Base-by-base conservation (phyloP, 2,113 vertebrate species). In the Centrocercus urophasianus region DNA sequence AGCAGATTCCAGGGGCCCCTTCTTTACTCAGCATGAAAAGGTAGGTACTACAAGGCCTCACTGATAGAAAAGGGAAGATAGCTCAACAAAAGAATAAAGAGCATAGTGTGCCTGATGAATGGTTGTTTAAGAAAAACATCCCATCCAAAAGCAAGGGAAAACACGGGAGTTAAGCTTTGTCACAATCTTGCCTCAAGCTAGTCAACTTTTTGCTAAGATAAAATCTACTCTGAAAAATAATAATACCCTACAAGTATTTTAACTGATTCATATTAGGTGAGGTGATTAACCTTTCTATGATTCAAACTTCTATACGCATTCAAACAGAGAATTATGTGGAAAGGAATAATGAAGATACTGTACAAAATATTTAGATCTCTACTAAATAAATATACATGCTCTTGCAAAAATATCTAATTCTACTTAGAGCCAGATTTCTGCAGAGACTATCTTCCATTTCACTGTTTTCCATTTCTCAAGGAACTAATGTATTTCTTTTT, bases 1-100 rank as follows among this genome's bases (percentile, higher is more conserved):
- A 93, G 69, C 89, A 93, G 94, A 95, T 93, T 95, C 88, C 85
- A 91, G 70, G 76, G 65, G 88, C 69, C 83, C 61, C 86, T 95
- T 92, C 91, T 90, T 83, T 32, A 61, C 73, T 54, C n/a, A 88
- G 47, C 52, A 75, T 92, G 73, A 86, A 80, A 93, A 95, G 94
- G 88, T 36, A 86, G 70, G 83, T 86, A 81, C 25, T 77, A 66
- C 0, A 4, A 83, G 69, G 91, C 92, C 86, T 21, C 76, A 67
- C 2, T 28, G 88, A 73, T 69, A 73, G 69, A 85, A 90, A 88
- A 90, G 48, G 66, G 38, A 24, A 86, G 61, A 24, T 86, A 43
- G 61, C 45, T 88, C 30, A 93, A 43, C 72, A 90, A 90, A 93
- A 90, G 80, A 94, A 83, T 91, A 95, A 95, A 93, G 73, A 95